phyloP scores from a whole-genome alignment of 2,797 vertebrate genomes.

The Cynodonichthys magdalenae region DNA sequence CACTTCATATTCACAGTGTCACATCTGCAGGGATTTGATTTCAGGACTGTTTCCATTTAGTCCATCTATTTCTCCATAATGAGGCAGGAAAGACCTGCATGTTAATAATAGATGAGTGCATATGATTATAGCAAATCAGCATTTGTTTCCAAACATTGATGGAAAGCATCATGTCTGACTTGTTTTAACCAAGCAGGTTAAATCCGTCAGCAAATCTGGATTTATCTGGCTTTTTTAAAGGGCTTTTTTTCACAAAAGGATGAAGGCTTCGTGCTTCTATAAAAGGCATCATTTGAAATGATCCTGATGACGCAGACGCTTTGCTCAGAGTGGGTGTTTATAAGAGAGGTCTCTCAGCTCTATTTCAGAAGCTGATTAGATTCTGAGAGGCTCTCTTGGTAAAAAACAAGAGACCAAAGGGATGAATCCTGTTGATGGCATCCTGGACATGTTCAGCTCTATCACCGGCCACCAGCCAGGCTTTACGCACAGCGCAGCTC shows the following conservation, averaged over 20 bases:
- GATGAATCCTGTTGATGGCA: conserved; percentile 78
- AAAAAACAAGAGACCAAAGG: conserved; percentile 50
- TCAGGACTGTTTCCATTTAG: conserved; percentile 18
- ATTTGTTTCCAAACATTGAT: background rate
- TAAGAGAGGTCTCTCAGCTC: conserved; percentile 20
- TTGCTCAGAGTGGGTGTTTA: conserved; percentile 45
- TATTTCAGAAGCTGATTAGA: background rate
- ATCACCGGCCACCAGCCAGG: conserved; percentile 42
- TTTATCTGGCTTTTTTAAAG: background rate
- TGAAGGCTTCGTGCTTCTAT: conserved; percentile 45
- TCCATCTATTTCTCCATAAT: conserved; percentile 23
- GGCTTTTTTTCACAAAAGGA: background rate
- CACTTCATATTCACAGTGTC: conserved; percentile 15
- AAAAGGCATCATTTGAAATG: conserved; percentile 58
- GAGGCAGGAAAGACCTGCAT: conserved; percentile 24
- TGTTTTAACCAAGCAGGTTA: background rate
- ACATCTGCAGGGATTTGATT: conserved; percentile 23
- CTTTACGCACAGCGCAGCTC: conserved; percentile 29
- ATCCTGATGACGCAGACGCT: conserved; percentile 63
- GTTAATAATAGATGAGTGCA: conserved; percentile 25
- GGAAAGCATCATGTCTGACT: background rate
- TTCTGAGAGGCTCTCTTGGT: conserved; percentile 30
- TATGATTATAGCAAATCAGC: conserved; percentile 7
- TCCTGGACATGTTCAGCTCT: conserved; percentile 65
- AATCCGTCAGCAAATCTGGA: conserved; percentile 1